A percentile compares a stretch with the other conserved stretches of the same genome.
Evolutionary conservation across 2,888 invertebrate genomes (phyloP).

Genomic region (Isoperla grammatica): DNA sequence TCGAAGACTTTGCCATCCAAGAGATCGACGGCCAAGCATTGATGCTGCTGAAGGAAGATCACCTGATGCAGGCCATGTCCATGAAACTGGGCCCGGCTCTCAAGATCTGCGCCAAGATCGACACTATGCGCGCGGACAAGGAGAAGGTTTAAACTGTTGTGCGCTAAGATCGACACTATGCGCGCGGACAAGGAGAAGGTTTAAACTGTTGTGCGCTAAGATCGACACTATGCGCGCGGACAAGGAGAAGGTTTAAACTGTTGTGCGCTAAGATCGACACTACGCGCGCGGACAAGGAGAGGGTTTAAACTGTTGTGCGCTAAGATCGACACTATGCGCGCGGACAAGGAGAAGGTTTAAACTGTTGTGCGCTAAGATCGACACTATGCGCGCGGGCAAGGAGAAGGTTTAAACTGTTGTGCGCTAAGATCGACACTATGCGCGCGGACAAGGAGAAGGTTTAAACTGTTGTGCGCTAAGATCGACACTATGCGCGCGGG

Average conservation of each 20-base stretch:
- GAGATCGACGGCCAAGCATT: constrained; percentile 96
- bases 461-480: constrained; percentile 87
- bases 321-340: constrained; percentile 77
- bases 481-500: constrained; percentile 77
- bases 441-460: constrained; percentile 51
- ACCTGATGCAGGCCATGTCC: constrained; percentile 88
- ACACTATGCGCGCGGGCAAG: constrained; percentile 65
- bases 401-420: too few relatives aligned
- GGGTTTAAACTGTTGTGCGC: constrained; percentile 61
- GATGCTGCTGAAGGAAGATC: constrained; percentile 86
- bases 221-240: constrained; percentile 77
- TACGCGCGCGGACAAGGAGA: constrained; percentile 57
- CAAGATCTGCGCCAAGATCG: constrained; percentile 90
- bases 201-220: constrained; percentile 68
- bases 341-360: constrained; percentile 48
- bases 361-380: constrained; percentile 89
- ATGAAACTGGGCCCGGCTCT: constrained; percentile 95
- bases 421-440: constrained; percentile 83
- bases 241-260: constrained; percentile 29
- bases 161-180: constrained; percentile 83
- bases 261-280: constrained; percentile 87
- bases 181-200: constrained; percentile 50
- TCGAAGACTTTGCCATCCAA: constrained; percentile 90
- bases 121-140: constrained; percentile 65
- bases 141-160: constrained; percentile 47